phyloP scores from a whole-genome alignment of 2,888 invertebrate genomes.

The Drosophila phalerata region DNA sequence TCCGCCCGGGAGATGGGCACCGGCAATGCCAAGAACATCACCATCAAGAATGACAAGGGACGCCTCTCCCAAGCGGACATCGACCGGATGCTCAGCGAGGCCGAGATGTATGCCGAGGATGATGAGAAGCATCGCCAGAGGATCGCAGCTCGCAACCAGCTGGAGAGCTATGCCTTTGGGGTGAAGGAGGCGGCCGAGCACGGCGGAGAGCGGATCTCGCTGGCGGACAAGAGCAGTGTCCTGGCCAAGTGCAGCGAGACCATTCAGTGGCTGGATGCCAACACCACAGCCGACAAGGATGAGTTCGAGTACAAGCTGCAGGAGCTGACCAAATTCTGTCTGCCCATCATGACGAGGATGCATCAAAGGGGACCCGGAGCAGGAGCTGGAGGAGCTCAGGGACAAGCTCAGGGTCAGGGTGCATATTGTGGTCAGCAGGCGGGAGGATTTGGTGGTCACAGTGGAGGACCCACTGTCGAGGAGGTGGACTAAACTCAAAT shows the following conservation, averaged over 20 bases:
- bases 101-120: conserved; percentile 90
- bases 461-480: conserved; percentile 59
- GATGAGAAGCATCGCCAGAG: conserved; percentile 90
- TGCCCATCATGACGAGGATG: conserved; percentile 86
- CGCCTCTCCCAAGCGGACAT: conserved; percentile 93
- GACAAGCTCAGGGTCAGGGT: conserved; percentile 87
- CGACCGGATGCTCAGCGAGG: conserved; percentile 91
- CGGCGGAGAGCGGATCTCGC: conserved; percentile 86
- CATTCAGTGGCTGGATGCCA: conserved; percentile 91
- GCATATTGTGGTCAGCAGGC: conserved; percentile 36
- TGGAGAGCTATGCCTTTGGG: conserved; percentile 90
- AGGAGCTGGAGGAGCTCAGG: conserved; percentile 13
- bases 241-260: conserved; percentile 88
- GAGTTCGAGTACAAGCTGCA: conserved; percentile 88
- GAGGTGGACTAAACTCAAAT: conserved; percentile 54
- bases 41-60: conserved; percentile 93
- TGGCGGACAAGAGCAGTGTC: conserved; percentile 41
- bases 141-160: conserved; percentile 89
- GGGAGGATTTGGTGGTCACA: conserved; percentile 29
- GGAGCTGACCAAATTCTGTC: conserved; percentile 84
- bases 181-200: conserved; percentile 90
- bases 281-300: conserved; percentile 91
- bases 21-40: conserved; percentile 91
- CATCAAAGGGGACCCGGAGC: conserved; percentile 65
- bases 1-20: conserved; percentile 90